Evolutionary conservation across 1,140 invertebrate genomes (phyloP), one percentile per base, ranked within the genome.

Genomic region (Lepeophtheirus salmonis): DNA sequence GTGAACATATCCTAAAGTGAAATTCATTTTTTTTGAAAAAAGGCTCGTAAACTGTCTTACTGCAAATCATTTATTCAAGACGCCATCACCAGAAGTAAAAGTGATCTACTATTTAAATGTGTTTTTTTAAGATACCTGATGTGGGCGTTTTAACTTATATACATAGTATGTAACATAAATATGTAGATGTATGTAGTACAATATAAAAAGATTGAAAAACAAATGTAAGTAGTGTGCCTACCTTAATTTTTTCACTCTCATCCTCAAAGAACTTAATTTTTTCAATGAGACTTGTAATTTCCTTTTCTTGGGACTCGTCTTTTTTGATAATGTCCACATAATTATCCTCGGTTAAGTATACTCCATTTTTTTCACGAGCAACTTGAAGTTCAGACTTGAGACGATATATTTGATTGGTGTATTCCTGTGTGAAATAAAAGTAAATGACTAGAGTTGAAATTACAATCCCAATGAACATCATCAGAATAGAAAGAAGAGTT

Each of bases 401-500:
- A 63, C 82, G 75, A 66, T 94, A 88, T 65, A 95, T 92, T 73
- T 95, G 89, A 66, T 88, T 85, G 0, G 81, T 83, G 66, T 90
- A 95, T 67, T 90, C 85, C 73, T 77, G 30, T 60, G 30, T 10
- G n/a, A 41, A 41, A n/a, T 41, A 41, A n/a, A 41, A n/a, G n/a
- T 41, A 41, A 10, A 41, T 41, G 30, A 41, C 30, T 41, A 41
- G 30, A 41, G 30, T 10, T 6, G n/a, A 6, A n/a, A 41, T 6
- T 6, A 6, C 30, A n/a, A 41, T 41, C 6, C 6, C 30, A n/a
- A 41, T 6, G n/a, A 41, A 41, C 30, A 41, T 41, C n/a, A 41
- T 41, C 30, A 6, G 6, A 41, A 41, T 41, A 41, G 30, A 41
- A 6, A n/a, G 30, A n/a, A 41, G 6, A 10, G 30, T 41, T 41